phyloP scores from a whole-genome alignment of 2,797 vertebrate genomes.

The Chloroceryle amazona region DNA sequence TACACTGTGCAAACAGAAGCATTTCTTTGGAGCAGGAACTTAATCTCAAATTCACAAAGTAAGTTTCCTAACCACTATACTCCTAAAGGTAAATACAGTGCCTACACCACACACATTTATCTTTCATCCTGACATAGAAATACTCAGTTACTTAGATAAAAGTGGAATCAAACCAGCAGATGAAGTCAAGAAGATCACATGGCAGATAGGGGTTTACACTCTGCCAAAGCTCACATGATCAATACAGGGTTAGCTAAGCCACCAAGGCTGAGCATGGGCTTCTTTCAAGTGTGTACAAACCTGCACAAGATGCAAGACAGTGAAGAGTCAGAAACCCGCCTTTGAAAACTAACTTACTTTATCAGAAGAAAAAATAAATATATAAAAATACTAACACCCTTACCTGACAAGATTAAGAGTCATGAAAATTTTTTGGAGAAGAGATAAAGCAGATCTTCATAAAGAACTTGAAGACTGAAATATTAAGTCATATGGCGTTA shows the following conservation, averaged over 20 bases:
- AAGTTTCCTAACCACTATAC: not conserved
- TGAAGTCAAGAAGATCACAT: not conserved
- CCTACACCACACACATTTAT: not conserved
- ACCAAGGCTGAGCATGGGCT: not conserved
- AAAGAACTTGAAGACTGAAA: not conserved
- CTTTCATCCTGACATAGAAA: not conserved
- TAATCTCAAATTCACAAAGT: slow-evolving; percentile 9
- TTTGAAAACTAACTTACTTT: not conserved
- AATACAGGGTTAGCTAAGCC: not conserved
- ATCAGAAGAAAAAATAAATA: not conserved
- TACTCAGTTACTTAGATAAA: not conserved
- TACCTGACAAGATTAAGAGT: not conserved
- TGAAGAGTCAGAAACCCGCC: not conserved
- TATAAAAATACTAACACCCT: not conserved
- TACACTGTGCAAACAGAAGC: not conserved
- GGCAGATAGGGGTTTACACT: not conserved
- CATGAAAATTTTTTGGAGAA: not conserved
- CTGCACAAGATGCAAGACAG: not conserved
- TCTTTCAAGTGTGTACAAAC: not conserved
- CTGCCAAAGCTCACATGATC: not conserved
- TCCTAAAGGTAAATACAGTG: not conserved
- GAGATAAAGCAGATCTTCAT: not conserved
- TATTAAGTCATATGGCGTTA: not conserved
- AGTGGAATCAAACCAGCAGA: not conserved
- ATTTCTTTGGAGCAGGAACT: not conserved